These are phyloP conservation scores for Lineus longissimus DNA, from an alignment of 1,140 invertebrate genomes.

Conservation along the genomic window DNA sequence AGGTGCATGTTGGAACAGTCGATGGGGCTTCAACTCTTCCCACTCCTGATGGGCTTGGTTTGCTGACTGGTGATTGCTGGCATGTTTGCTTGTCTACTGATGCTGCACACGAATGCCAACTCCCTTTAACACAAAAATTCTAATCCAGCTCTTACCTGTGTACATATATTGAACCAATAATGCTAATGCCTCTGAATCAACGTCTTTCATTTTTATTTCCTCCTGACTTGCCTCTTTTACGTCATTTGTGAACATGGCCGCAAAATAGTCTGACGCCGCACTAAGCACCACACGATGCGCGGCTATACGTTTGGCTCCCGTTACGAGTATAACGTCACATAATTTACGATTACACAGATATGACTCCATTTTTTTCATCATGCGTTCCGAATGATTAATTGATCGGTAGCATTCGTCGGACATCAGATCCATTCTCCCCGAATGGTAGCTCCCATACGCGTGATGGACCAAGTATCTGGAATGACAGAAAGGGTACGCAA, in stretches of 20 bases:
- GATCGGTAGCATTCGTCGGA: conserved; percentile 74
- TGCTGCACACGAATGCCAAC: too few species aligned
- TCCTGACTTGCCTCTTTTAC: conserved; percentile 77
- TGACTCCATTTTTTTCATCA: conserved; percentile 74
- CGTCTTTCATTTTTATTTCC: conserved; percentile 77
- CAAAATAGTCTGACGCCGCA: conserved; percentile 89
- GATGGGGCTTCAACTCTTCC: too few species aligned
- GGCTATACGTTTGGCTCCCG: conserved; percentile 60
- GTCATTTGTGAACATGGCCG: conserved; percentile 88
- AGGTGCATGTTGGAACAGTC: too few species aligned
- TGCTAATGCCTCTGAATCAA: conserved; percentile 79
- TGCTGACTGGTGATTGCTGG: too few species aligned
- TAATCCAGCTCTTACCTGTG: conserved; percentile 72
- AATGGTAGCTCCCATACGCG: conserved; percentile 18
- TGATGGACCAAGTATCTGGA: conserved; percentile 40
- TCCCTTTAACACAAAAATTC: too few species aligned
- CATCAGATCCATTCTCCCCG: conserved; percentile 31
- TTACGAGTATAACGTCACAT: conserved; percentile 45
- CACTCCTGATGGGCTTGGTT: too few species aligned
- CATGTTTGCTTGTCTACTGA: too few species aligned
- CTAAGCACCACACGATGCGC: conserved; percentile 75
- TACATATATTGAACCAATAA: conserved; percentile 84
- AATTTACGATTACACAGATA: conserved; percentile 68
- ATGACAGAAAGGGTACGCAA: neutral
- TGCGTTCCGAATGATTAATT: conserved; percentile 73